Conservation (phyloP, 92 coral and sea anemone species). For the Parazoanthus swiftii region DNA sequence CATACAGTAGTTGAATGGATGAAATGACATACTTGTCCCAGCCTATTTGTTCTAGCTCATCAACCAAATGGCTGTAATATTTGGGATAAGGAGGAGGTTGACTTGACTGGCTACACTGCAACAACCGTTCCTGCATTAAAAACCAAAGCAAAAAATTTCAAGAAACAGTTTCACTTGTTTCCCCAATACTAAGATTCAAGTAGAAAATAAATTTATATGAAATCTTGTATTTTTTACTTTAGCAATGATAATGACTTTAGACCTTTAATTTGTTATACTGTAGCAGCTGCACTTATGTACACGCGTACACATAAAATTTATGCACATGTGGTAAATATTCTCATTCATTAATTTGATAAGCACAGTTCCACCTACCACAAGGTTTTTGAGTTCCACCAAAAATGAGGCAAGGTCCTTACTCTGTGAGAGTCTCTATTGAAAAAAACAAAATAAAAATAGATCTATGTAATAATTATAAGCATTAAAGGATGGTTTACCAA, state of each 20-base stretch:
- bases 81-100: constrained; percentile 57
- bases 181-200: too few species aligned
- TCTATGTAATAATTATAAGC: too few species aligned
- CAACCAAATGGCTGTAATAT: constrained; percentile 74
- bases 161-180: too few species aligned
- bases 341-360: not conserved
- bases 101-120: constrained; percentile 64
- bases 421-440: constrained; percentile 75
- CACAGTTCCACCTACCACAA: constrained; percentile 65
- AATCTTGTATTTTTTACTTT: too few species aligned
- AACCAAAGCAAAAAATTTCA: not conserved
- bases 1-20: not conserved
- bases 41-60: constrained; percentile 83
- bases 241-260: too few species aligned
- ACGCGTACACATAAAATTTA: too few species aligned
- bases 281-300: too few species aligned
- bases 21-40: constrained; percentile 77
- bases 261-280: too few species aligned
- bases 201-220: too few species aligned
- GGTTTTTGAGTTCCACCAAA: constrained; percentile 79
- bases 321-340: not conserved
- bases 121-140: constrained; percentile 76
- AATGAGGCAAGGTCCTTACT: constrained; percentile 81
- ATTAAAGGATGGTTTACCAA: too few species aligned
- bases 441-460: not conserved